Conservation (phyloP, 2,113 vertebrate genomes). For the Australoheros scitulus region DNA sequence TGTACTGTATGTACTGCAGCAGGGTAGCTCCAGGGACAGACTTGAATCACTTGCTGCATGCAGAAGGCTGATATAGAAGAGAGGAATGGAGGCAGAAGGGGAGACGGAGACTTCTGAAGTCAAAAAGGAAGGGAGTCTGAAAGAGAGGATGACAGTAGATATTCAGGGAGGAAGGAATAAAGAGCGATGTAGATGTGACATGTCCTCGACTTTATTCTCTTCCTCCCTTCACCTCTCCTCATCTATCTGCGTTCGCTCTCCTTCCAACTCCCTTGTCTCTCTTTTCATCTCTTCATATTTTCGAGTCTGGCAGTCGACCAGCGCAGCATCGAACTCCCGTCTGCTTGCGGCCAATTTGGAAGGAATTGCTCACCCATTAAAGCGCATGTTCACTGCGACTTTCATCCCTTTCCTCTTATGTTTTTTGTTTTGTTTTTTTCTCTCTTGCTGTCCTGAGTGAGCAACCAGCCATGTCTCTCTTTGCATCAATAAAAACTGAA, state of each 20-base stretch:
- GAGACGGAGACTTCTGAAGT: slow-evolving; percentile 2
- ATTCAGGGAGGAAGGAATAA: slow-evolving; percentile 8
- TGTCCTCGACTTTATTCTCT: slow-evolving; percentile 14
- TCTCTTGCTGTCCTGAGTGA: slow-evolving; percentile 4
- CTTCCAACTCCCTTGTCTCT: slow-evolving; percentile 18
- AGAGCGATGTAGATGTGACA: slow-evolving; percentile 30
- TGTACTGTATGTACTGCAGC: slow-evolving; percentile 39
- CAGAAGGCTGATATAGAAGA: slow-evolving; percentile 3
- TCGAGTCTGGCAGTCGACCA: slow-evolving; percentile 44
- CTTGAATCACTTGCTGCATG: slow-evolving; percentile 18
- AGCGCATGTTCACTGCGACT: slow-evolving; percentile 51
- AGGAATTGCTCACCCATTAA: slow-evolving; percentile 63
- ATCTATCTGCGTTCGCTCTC: slow-evolving; percentile 9
- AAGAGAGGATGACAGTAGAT: background rate
- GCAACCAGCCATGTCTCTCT: slow-evolving; percentile 15
- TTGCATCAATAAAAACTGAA: slow-evolving; percentile 47
- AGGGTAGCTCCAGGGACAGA: slow-evolving; percentile 29
- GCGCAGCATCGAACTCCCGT: slow-evolving; percentile 38
- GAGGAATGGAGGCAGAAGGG: slow-evolving; percentile 6
- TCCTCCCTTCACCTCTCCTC: slow-evolving; percentile 6
- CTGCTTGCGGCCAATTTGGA: slow-evolving; percentile 58
- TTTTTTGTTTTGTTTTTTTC: background rate
- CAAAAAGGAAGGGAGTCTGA: slow-evolving; percentile 6
- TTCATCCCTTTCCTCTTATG: slow-evolving; percentile 42
- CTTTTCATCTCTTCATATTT: slow-evolving; percentile 43